phyloP scores from a whole-genome alignment of 2,888 invertebrate species.

The Ochropleura leucogaster region DNA sequence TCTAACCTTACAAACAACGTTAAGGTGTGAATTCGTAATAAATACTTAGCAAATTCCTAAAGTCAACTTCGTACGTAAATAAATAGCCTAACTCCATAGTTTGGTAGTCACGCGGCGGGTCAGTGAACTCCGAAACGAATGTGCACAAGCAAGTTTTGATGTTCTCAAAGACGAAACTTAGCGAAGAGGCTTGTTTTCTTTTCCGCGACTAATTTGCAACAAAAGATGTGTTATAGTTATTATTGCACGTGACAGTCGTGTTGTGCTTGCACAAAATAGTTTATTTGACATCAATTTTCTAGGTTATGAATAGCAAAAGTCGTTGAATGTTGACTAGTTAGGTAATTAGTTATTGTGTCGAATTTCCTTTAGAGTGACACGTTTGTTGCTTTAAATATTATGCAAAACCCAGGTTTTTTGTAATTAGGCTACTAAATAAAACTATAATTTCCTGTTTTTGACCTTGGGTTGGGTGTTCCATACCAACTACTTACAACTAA shows the following conservation, averaged over 20 bases:
- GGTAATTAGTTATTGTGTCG: constrained; percentile 10
- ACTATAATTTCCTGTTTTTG: constrained; percentile 1
- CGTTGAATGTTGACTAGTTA: constrained; percentile 21
- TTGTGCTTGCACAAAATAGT: constrained; percentile 32
- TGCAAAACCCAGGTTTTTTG: not conserved
- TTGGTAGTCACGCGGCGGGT: constrained; percentile 61
- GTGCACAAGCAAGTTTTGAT: constrained; percentile 38
- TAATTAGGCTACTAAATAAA: not conserved
- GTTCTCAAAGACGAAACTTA: constrained; percentile 27
- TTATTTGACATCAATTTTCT: constrained; percentile 22
- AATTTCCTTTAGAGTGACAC: constrained; percentile 10
- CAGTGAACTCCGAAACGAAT: constrained; percentile 52
- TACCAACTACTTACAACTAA: no score
- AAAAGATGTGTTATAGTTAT: constrained; percentile 41
- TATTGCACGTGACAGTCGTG: constrained; percentile 20
- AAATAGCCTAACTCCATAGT: constrained; percentile 54
- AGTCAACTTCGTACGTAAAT: constrained; percentile 59
- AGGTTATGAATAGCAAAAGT: constrained; percentile 9
- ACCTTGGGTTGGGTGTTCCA: not conserved
- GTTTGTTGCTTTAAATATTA: not conserved
- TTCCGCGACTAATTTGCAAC: constrained; percentile 54
- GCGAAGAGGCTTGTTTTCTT: constrained; percentile 41
- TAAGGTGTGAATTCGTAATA: constrained; percentile 61
- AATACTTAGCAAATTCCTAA: constrained; percentile 57
- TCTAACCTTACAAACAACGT: constrained; percentile 36